Evolutionary conservation across 2,888 invertebrate genomes (phyloP).

Genomic region (Cantharis lateralis): DNA sequence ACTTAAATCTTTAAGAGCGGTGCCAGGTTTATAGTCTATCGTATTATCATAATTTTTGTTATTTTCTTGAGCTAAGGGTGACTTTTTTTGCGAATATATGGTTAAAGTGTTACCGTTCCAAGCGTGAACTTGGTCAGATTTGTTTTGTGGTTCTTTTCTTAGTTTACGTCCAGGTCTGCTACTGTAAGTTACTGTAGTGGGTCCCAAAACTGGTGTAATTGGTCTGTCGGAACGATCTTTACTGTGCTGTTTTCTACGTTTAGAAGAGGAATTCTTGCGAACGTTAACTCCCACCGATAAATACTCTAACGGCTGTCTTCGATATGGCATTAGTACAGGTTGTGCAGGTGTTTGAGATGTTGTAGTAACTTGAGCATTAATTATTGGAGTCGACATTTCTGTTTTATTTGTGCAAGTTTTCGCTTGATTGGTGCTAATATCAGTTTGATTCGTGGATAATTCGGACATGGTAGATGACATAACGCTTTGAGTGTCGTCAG

Average conservation of each 20-base stretch:
- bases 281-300: constrained; percentile 69
- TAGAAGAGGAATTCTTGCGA: constrained; percentile 68
- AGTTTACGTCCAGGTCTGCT: constrained; percentile 59
- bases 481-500: constrained; percentile 76
- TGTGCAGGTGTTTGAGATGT: constrained; percentile 54
- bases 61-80: constrained; percentile 64
- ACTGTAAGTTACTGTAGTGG: constrained; percentile 67
- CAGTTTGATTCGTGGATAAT: constrained; percentile 71
- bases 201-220: constrained; percentile 62
- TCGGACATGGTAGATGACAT: constrained; percentile 77
- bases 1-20: constrained; percentile 82
- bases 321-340: constrained; percentile 66
- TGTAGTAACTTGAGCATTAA: constrained; percentile 53
- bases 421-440: constrained; percentile 61
- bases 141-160: constrained; percentile 61
- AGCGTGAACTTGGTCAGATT: constrained; percentile 46
- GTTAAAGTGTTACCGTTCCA: constrained; percentile 77
- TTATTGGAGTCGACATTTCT: constrained; percentile 51
- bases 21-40: constrained; percentile 65
- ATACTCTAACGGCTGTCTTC: constrained; percentile 77
- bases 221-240: constrained; percentile 70
- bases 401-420: constrained; percentile 42
- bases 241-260: constrained; percentile 68
- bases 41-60: constrained; percentile 53
- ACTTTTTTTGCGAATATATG: constrained; percentile 60